phyloP scores from a whole-genome alignment of 1,140 invertebrate genomes.

The Ceratina calcarata region DNA sequence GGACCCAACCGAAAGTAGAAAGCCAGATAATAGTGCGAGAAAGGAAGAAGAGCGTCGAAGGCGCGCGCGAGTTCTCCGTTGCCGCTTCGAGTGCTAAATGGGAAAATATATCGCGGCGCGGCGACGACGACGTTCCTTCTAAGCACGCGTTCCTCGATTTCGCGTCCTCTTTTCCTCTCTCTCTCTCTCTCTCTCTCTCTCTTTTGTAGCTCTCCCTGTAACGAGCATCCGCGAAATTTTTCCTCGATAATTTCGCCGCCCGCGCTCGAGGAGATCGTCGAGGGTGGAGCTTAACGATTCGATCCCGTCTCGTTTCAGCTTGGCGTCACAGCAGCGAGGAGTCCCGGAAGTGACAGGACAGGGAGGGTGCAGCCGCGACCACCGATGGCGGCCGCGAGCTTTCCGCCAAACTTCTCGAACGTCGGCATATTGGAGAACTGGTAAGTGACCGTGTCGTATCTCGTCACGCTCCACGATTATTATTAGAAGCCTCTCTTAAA shows the following conservation, averaged over 20 bases:
- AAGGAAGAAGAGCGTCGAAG: conserved; percentile 34
- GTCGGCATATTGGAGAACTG: conserved; percentile 78
- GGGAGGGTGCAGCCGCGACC: conserved; percentile 69
- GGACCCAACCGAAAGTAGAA: conserved; percentile 49
- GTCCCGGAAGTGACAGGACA: conserved; percentile 67
- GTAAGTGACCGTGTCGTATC: conserved; percentile 68
- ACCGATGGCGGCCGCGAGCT: conserved; percentile 79
- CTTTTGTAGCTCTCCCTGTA: background rate
- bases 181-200: background rate
- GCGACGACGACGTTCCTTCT: background rate
- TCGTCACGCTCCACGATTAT: conserved; percentile 27
- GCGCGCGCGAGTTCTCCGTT: conserved; percentile 6
- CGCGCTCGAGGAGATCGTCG: background rate
- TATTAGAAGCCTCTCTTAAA: conserved; percentile 40
- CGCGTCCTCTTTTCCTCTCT: background rate
- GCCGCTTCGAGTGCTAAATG: conserved; percentile 28
- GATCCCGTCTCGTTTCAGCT: conserved; percentile 60
- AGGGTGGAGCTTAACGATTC: background rate
- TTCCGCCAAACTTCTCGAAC: conserved; percentile 77
- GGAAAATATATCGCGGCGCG: conserved; percentile 31
- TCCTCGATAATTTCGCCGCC: background rate
- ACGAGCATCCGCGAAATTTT: conserved; percentile 1
- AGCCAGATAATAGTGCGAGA: conserved; percentile 63
- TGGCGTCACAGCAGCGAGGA: conserved; percentile 60
- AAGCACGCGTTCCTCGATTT: background rate